phyloP scores from a whole-genome alignment of 2,113 vertebrate genomes.

The Podarcis cretensis region DNA sequence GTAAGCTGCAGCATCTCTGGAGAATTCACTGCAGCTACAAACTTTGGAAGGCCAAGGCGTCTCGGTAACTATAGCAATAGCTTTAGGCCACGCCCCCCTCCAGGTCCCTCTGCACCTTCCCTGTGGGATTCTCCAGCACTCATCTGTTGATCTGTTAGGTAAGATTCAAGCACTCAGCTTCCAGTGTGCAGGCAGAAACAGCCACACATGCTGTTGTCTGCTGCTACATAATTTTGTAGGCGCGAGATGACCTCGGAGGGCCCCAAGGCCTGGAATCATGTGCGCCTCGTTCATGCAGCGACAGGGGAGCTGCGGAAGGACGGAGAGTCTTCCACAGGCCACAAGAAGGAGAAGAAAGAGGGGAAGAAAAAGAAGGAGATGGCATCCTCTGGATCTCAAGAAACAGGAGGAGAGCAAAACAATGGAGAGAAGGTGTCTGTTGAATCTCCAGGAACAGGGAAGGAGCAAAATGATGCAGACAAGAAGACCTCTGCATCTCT shows the following conservation, averaged over 20 bases:
- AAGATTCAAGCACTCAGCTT: not conserved
- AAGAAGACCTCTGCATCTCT: too few relatives aligned
- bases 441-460: too few relatives aligned
- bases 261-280: not conserved
- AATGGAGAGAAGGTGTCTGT: too few relatives aligned
- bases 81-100: not conserved
- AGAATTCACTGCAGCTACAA: not conserved
- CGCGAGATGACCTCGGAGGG: not conserved
- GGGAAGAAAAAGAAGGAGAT: not conserved
- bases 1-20: not conserved
- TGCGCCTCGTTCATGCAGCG: constrained; percentile 18
- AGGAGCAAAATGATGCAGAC: too few relatives aligned
- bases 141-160: not conserved
- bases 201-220: too few relatives aligned
- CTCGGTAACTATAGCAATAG: not conserved
- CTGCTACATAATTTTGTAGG: not conserved
- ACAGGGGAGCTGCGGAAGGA: constrained; percentile 21
- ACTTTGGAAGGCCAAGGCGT: not conserved
- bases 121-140: not conserved
- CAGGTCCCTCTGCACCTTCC: not conserved
- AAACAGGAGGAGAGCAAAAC: too few relatives aligned
- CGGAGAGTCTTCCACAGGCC: not conserved
- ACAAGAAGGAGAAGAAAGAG: not conserved
- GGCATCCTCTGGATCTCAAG: too few relatives aligned
- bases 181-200: not conserved